A percentile compares a stretch with the other conserved stretches of the same genome.
phyloP scores from a whole-genome alignment of 2,797 vertebrate genomes.

The Chanos chanos region DNA sequence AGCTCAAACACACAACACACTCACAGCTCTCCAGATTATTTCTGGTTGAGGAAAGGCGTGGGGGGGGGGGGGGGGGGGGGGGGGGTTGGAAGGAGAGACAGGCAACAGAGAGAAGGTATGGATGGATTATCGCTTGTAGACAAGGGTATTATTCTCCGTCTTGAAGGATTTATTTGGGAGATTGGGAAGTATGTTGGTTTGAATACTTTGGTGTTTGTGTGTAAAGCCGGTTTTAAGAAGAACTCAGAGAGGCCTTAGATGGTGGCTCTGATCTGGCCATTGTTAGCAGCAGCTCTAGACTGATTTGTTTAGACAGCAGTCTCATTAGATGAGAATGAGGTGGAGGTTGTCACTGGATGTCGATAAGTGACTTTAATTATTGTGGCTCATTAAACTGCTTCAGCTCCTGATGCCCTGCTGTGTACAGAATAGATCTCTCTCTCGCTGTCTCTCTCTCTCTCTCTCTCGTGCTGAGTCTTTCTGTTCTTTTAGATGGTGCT shows the following conservation, averaged over 20 bases:
- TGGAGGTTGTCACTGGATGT: constrained; percentile 70
- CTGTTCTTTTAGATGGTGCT: not conserved
- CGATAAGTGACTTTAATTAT: constrained; percentile 80
- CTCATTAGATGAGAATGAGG: constrained; percentile 65
- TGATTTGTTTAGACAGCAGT: constrained; percentile 73
- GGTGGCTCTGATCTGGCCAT: too few species aligned
- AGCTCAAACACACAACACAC: constrained; percentile 74
- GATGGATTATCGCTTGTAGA: constrained; percentile 51
- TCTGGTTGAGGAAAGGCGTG: constrained; percentile 7
- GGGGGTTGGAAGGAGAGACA: not conserved
- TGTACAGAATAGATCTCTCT: constrained; percentile 12
- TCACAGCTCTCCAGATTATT: constrained; percentile 57
- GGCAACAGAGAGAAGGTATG: too few species aligned
- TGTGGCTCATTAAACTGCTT: constrained; percentile 69
- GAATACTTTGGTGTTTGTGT: constrained; percentile 29
- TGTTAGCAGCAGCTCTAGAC: too few species aligned
- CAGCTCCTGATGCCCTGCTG: constrained; percentile 40
- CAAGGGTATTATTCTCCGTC: constrained; percentile 47
- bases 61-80: not conserved
- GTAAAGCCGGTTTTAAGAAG: constrained; percentile 33
- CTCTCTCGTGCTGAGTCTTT: constrained; percentile 21
- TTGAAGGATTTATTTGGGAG: constrained; percentile 53
- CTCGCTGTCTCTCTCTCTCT: constrained; percentile 31
- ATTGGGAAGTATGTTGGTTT: constrained; percentile 31
- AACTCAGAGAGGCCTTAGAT: too few species aligned